These are phyloP conservation scores for Leucophora obtusa DNA, from an alignment of 2,888 invertebrate species.

Conservation along the genomic window DNA sequence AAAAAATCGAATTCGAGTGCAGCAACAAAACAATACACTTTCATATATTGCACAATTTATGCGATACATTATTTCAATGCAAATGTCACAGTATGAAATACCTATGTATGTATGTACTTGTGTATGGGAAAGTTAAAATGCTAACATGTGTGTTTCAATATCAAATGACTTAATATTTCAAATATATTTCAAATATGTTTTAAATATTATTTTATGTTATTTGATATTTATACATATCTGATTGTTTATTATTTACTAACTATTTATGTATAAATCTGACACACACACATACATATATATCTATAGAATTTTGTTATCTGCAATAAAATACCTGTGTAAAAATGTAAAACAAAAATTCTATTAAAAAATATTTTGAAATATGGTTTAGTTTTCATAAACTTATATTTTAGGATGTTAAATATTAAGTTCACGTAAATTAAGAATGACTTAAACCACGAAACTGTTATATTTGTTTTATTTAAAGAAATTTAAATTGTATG, in stretches of 20 bases:
- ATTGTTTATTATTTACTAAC: background rate
- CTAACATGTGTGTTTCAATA: conserved; percentile 36
- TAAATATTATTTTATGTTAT: background rate
- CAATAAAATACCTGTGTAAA: conserved; percentile 40
- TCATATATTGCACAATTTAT: conserved; percentile 25
- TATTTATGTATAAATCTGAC: background rate
- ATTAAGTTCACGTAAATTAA: too few species aligned
- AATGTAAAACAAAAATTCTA: background rate
- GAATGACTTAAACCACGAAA: too few species aligned
- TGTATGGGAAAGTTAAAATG: too few species aligned
- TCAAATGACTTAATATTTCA: conserved; percentile 60
- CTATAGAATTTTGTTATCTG: conserved; percentile 28
- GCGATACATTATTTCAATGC: conserved; percentile 50
- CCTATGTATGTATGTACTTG: background rate
- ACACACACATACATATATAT: background rate
- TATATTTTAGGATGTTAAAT: too few species aligned
- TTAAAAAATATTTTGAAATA: too few species aligned
- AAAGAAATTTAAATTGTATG: too few species aligned
- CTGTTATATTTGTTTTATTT: too few species aligned
- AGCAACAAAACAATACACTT: conserved; percentile 4
- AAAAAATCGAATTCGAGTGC: conserved; percentile 1
- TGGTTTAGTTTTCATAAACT: too few species aligned
- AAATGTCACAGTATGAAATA: conserved; percentile 42
- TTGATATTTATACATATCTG: background rate
- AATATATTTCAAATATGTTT: too few species aligned